Evolutionary conservation across 2,113 vertebrate genomes (phyloP).

Genomic region (Zonotrichia leucophrys): DNA sequence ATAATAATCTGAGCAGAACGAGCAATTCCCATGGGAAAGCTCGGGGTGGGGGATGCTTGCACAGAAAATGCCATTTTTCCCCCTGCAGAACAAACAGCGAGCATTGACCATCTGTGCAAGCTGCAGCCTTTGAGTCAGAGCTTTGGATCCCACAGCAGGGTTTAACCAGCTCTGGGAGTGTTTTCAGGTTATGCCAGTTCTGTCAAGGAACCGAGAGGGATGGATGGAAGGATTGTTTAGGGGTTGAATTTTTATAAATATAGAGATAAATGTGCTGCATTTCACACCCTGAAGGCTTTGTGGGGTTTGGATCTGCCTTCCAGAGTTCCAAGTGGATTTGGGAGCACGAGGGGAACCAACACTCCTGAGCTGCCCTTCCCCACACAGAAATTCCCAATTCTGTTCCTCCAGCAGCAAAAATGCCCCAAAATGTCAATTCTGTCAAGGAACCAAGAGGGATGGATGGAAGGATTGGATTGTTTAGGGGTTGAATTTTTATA

Average conservation of each 20-base stretch:
- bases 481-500: neutral
- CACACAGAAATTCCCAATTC: too few species aligned
- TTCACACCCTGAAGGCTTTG: neutral
- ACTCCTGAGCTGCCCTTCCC: too few species aligned
- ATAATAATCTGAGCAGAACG: constrained; percentile 19
- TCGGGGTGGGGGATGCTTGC: neutral
- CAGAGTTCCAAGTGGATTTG: too few species aligned
- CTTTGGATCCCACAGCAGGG: neutral
- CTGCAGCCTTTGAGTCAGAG: constrained; percentile 22
- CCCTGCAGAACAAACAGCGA: neutral
- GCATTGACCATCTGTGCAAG: constrained; percentile 14
- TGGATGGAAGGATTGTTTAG: neutral
- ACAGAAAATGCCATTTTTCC: constrained; percentile 18
- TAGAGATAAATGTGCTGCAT: neutral
- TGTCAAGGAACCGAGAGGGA: constrained; percentile 17
- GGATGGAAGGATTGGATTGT: neutral
- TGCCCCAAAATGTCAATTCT: neutral
- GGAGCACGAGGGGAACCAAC: too few species aligned
- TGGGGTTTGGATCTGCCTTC: neutral
- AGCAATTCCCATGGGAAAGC: constrained; percentile 35
- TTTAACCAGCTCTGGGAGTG: neutral
- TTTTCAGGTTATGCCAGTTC: constrained; percentile 45
- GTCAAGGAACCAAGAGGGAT: constrained; percentile 13
- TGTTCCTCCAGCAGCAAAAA: too few species aligned
- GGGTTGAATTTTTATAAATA: neutral